Evolutionary conservation across 2,113 vertebrate genomes (phyloP).

Genomic region (Tor tambroides): DNA sequence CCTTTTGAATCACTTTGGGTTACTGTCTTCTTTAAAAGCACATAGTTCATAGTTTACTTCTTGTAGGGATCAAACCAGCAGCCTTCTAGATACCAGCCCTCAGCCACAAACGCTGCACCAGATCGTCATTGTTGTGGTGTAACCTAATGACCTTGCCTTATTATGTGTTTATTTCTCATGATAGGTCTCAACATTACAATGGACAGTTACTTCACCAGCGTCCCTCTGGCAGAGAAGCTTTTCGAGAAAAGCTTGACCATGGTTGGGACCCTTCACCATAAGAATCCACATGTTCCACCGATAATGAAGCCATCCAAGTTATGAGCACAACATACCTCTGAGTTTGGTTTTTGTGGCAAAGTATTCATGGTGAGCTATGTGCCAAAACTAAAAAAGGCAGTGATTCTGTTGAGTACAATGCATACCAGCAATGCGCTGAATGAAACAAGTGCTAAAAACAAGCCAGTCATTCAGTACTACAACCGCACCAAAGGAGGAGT

Average conservation of each 20-base stretch:
- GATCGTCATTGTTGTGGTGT: not conserved
- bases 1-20: not conserved
- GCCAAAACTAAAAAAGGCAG: not conserved
- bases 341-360: constrained; percentile 17
- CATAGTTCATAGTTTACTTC: not conserved
- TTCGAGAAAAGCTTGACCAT: constrained; percentile 44
- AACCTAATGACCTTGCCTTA: not conserved
- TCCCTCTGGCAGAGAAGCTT: constrained; percentile 46
- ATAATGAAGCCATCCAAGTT: constrained; percentile 36
- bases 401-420: not conserved
- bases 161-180: not conserved
- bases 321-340: not conserved
- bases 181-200: constrained; percentile 43
- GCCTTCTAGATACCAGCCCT: not conserved
- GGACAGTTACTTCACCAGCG: constrained; percentile 30
- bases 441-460: not conserved
- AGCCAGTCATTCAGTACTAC: constrained; percentile 27
- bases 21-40: not conserved
- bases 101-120: not conserved
- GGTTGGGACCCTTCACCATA: constrained; percentile 42
- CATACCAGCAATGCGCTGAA: not conserved
- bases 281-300: constrained; percentile 25
- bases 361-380: constrained; percentile 5
- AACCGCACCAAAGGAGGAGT: constrained; percentile 32
- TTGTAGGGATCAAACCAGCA: not conserved